Evolutionary conservation across 1,140 invertebrate species (phyloP).

Genomic region (Thrips palmi): DNA sequence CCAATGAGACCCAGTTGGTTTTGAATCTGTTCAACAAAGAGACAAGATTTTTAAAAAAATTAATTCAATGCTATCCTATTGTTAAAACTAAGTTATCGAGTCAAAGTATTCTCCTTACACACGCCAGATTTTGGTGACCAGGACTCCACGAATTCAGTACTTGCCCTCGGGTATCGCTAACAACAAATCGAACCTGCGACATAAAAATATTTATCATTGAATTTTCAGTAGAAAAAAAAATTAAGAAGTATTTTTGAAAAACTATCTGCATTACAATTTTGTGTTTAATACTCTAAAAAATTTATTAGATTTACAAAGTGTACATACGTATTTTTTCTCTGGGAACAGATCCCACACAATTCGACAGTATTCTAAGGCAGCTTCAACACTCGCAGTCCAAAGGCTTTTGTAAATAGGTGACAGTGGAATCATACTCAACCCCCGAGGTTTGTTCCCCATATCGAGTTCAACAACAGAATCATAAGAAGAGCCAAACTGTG

Average conservation of each 20-base stretch:
- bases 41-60: conserved; percentile 2
- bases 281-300: conserved; percentile 2
- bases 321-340: conserved; percentile 56
- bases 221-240: no score
- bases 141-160: conserved; percentile 64
- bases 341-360: conserved; percentile 95
- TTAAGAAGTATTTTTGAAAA: no score
- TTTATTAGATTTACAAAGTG: conserved; percentile 5
- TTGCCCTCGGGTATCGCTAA: conserved; percentile 59
- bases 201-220: conserved; percentile 14
- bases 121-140: conserved; percentile 62
- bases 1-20: conserved; percentile 52
- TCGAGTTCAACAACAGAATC: conserved; percentile 80
- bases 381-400: conserved; percentile 90
- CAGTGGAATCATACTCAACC: conserved; percentile 46
- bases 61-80: not conserved
- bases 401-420: conserved; percentile 72
- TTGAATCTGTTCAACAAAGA: conserved; percentile 32
- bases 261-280: no score
- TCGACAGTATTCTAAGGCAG: conserved; percentile 83
- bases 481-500: conserved; percentile 70
- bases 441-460: conserved; percentile 51
- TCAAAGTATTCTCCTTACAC: conserved; percentile 32
- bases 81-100: conserved; percentile 2
- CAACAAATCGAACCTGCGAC: conserved; percentile 61